A percentile compares a stretch with the other conserved stretches of the same genome.
phyloP scores from a whole-genome alignment of 2,888 invertebrate genomes.

The Drosophila multiciliata region DNA sequence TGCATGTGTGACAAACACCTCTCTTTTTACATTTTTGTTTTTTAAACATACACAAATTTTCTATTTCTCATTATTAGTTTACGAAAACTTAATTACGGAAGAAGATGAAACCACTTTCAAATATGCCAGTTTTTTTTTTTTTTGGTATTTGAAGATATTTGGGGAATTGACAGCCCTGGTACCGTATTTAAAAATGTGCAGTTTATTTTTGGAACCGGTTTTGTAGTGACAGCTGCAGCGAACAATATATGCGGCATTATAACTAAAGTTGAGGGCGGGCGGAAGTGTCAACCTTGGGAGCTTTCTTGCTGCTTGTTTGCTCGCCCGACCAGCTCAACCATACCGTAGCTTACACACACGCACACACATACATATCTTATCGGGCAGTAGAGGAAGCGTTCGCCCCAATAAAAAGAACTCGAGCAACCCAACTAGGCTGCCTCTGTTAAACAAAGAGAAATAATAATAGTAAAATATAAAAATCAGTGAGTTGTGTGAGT shows the following conservation, averaged over 20 bases:
- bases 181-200: conserved; percentile 23
- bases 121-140: not conserved
- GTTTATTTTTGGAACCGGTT: conserved; percentile 73
- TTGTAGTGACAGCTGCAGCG: conserved; percentile 61
- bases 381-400: conserved; percentile 56
- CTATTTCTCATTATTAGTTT: too few relatives aligned
- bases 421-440: conserved; percentile 12
- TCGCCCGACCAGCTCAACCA: conserved; percentile 13
- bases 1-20: conserved; percentile 4
- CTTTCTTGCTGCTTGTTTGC: conserved; percentile 48
- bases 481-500: conserved; percentile 48
- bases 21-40: not conserved
- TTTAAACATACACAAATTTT: not conserved
- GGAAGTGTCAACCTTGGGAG: conserved; percentile 62
- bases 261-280: conserved; percentile 39
- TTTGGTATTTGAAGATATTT: not conserved
- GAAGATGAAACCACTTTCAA: not conserved
- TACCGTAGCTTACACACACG: not conserved
- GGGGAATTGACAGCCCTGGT: not conserved
- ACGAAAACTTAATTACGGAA: too few relatives aligned
- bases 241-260: conserved; percentile 38
- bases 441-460: conserved; percentile 38
- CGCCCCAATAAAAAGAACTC: conserved; percentile 21
- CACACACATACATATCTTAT: conserved; percentile 54
- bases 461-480: conserved; percentile 54